Base-by-base conservation (phyloP, 2,888 invertebrate genomes). In the Caradrina clavipalpis region DNA sequence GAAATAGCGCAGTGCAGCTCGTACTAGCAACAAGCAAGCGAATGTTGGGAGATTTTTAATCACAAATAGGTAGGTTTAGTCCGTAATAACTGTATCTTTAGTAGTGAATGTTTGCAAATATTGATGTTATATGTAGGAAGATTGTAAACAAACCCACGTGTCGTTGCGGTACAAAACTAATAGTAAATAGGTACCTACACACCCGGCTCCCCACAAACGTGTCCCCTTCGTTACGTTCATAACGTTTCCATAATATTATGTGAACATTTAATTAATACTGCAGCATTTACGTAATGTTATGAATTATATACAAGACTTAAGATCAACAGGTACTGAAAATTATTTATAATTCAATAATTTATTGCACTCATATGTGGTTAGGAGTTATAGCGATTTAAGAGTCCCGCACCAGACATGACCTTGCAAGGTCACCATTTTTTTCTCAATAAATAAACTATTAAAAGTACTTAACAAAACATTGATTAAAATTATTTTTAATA, bases 241-340 rank as follows among this genome's bases (percentile, higher is more conserved):
- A 65, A 59, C 21, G 61, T 67, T 61, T 63, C 45, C 22, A 50
- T 15, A 51, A 58, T 51, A 56, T 78, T 54, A 63, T 49, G 49
- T 50, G 53, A 49, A 51, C 10, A 57, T 67, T 39, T 19, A 13
- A 61, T 42, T 47, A 15, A 21, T 19, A 53, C 31, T 63, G 63
- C n/a, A 49, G 39, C 2, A 15, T 67, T 59, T 64, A 64, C 47
- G 42, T 68, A 61, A 60, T 26, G 0, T 47, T 21, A 39, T 22
- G 47, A 53, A 17, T 17, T 45, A 39, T 39, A 1, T 13, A 54
- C 47, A 49, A 21, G 19, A 54, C 15, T 15, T 26, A 35, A n/a
- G 26, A 47, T 7, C n/a, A 47, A 17, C 1, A 39, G 39, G 11
- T 39, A 19, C n/a, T 45, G 4, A 39, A 39, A 39, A 5, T 17